phyloP scores from a whole-genome alignment of 2,797 vertebrate species.

The Phrynocephalus vlangalii region DNA sequence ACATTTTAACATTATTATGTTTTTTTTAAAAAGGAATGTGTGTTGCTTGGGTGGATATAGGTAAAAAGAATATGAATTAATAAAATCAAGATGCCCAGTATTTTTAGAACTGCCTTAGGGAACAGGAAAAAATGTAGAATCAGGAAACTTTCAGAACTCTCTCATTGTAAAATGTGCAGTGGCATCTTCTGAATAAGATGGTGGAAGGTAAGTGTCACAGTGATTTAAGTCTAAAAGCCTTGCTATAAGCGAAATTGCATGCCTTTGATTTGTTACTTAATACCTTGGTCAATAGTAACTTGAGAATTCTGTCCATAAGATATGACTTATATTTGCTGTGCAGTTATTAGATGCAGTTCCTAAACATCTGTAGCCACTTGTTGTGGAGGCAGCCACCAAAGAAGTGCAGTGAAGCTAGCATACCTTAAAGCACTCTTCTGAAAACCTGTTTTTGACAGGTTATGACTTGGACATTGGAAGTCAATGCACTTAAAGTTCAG shows the following conservation, averaged over 20 bases:
- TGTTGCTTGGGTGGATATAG: no score
- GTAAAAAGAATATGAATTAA: not conserved
- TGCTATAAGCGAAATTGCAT: not conserved
- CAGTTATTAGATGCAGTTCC: not conserved
- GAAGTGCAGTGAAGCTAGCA: not conserved
- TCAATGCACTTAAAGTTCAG: not conserved
- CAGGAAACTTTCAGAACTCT: not conserved
- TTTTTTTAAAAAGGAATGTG: not conserved
- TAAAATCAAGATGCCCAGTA: not conserved
- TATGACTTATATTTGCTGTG: not conserved
- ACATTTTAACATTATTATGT: not conserved
- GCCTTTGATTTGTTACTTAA: not conserved
- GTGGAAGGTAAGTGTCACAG: not conserved
- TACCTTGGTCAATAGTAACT: not conserved
- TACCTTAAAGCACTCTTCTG: slow-evolving; percentile 3
- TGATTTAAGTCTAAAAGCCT: not conserved
- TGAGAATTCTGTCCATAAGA: no score
- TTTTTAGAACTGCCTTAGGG: not conserved
- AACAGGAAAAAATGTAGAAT: not conserved
- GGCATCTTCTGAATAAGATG: not conserved
- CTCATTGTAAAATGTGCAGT: not conserved
- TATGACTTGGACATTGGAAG: not conserved
- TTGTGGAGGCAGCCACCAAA: not conserved
- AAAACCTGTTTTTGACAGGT: not conserved
- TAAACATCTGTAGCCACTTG: not conserved